Evolutionary conservation across 2,113 vertebrate genomes (phyloP), one percentile per base, ranked within the genome.

Genomic region (Ariopsis seemanni): DNA sequence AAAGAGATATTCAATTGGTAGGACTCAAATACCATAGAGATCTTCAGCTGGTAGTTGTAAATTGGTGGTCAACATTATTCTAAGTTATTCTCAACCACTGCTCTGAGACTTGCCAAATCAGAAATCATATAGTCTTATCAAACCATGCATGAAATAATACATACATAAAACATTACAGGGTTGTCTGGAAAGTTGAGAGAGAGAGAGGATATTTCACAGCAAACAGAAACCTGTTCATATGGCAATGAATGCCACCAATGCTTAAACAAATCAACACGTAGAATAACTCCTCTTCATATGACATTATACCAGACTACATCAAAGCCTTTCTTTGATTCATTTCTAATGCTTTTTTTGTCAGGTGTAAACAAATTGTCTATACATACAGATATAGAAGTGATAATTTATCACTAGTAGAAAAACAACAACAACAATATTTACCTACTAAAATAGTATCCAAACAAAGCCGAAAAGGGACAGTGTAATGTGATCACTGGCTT

Each of bases 361-460:
- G 20, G 1, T 42, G 2, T 34, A 72, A 72, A 42, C 69, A 77
- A 25, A 48, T 52, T 52, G 4, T 52, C 8, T 48, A 48, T 17
- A 74, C 42, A 42, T 27, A 57, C 20, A 58, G 22, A 65, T 11
- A 50, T 0, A 63, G 52, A 52, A 52, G 14, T 17, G 0, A 69
- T 30, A 34, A 69, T 22, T 74, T 50, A 50, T 74, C 18, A 71
- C 17, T 48, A 74, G 71, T n/a, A 71, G 62, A 12, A 78, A 48
- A 27, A 7, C 2, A 57, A 57, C 9, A 42, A 42, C 57, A 52
- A 17, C 53, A 63, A 63, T 55, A 86, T 67, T 85, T 86, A 84
- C 87, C 57, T 88, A 5, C 62, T 50, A 62, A 72, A 2, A 1
- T 18, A 63, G 27, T 85, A 88, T 92, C 91, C 89, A 88, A 52